Evolutionary conservation across 2,113 vertebrate genomes (phyloP), one percentile per base, ranked within the genome.

Genomic region (Dunckerocampus dactyliophorus): DNA sequence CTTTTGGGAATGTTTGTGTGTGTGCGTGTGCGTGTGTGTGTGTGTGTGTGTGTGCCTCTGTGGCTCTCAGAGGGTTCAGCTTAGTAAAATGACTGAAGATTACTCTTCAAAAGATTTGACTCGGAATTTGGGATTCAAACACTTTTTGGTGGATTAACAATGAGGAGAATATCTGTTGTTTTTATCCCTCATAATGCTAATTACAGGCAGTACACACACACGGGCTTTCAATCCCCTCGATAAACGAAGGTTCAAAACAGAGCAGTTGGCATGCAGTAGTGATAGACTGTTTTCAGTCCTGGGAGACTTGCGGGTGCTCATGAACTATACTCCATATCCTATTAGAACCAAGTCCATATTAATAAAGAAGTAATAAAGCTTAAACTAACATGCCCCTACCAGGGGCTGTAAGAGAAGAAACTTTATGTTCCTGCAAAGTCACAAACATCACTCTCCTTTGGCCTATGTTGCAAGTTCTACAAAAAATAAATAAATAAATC

Each of bases 301-400:
- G 24, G 17, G 51, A 53, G 51, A 53, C 22, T 52, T 52, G 22
- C 17, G 16, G 22, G 50, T 17, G 15, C 24, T 28, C 37, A 14
- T 56, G 34, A 56, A 50, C 58, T 65, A 39, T 19, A 43, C 47
- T 58, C 19, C 54, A 17, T 37, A 50, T 46, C 54, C 24, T 9
- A 43, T 75, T 42, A 48, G 65, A 67, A 61, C 52, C 56, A 6
- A 46, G 59, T 72, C 21, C 48, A 61, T 67, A 72, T 76, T 75
- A 34, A 8, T 34, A 39, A 76, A 62, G 28, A 37, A 45, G 4
- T 62, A 34, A 53, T 72, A 11, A 13, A 53, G 24, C 8, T 31
- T 9, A 53, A 31, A 53, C 8, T n/a, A 31, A 31, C 6, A 43
- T 4, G 13, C 3, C 31, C 3, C 13, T 51, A 15, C 21, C 12